phyloP scores from a whole-genome alignment of 2,113 vertebrate genomes.

The Tetrax tetrax region DNA sequence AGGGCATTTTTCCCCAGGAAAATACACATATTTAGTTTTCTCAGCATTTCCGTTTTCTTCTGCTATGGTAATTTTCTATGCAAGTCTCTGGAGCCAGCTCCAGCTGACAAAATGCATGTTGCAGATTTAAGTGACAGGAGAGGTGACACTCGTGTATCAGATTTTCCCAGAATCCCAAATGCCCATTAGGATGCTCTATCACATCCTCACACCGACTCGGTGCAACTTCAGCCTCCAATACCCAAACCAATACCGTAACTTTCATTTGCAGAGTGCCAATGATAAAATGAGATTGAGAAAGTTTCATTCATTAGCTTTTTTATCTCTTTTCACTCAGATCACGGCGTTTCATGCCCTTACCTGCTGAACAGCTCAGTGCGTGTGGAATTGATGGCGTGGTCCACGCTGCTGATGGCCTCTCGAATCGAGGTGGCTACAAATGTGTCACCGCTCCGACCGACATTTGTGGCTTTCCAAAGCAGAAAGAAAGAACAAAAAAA shows the following conservation, averaged over 20 bases:
- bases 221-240: not conserved
- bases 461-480: conserved; percentile 46
- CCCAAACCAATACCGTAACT: accelerated
- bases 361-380: conserved; percentile 74
- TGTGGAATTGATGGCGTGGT: conserved; percentile 75
- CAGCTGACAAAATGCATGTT: not conserved
- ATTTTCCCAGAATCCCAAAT: not conserved
- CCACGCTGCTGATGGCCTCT: conserved; percentile 77
- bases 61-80: not conserved
- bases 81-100: not conserved
- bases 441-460: conserved; percentile 55
- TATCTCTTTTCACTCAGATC: not conserved
- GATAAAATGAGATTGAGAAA: not conserved
- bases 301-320: not conserved
- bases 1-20: not conserved
- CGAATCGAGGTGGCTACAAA: conserved; percentile 73
- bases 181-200: not conserved
- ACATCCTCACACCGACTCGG: not conserved
- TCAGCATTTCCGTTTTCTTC: not conserved
- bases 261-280: accelerated
- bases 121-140: not conserved
- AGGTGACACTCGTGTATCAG: accelerated
- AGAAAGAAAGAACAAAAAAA: not conserved
- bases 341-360: not conserved
- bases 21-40: not conserved